Evolutionary conservation across 2,113 vertebrate species (phyloP), one percentile per base, ranked within the genome.

Genomic region (Carollia perspicillata): DNA sequence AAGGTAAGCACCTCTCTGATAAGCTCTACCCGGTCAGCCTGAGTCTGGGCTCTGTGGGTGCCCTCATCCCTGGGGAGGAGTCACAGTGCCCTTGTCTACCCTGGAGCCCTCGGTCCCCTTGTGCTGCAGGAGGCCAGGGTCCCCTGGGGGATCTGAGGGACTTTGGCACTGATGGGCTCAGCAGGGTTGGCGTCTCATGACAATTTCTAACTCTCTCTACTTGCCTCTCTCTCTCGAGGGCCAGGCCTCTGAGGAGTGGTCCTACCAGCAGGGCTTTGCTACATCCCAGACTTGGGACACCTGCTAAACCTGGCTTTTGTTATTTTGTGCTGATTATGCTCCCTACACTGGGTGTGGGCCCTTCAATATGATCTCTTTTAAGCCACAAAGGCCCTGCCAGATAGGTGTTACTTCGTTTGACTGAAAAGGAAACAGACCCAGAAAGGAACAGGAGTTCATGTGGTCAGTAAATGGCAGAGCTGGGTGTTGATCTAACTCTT

Each of bases 381-480:
- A 81, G 65, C n/a, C 53, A 75, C 33, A 83, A 12, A 75, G 58
- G 18, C 49, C 55, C 79, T 69, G 74, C 44, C 28, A 65, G 63
- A 8, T 72, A 28, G 20, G 14, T 30, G 17, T 93, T 92, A 77
- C 51, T 90, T 93, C 69, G 26, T 58, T 51, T 91, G 55, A 49
- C 97, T 92, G 90, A 72, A 72, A 92, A 77, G 55, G 90, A 80
- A 77, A 79, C 33, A 3, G 53, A 65, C 33, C 79, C 84, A 37
- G 58, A 80, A 83, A 60, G 14, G 18, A 90, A 47, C 6, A 77
- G 6, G 78, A 58, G 40, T 77, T 60, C 47, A 40, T 8, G 3
- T 9, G 37, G 28, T n/a, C 81, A 92, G 44, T 26, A 18, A 75
- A 65, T 47, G 77, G 30, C 35, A 93, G 89, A 83, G 14, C 12